A percentile compares a stretch with the other conserved stretches of the same genome.
These are phyloP conservation scores for Darevskia mixta DNA, from an alignment of 2,797 vertebrate species.

Conservation along the genomic window DNA sequence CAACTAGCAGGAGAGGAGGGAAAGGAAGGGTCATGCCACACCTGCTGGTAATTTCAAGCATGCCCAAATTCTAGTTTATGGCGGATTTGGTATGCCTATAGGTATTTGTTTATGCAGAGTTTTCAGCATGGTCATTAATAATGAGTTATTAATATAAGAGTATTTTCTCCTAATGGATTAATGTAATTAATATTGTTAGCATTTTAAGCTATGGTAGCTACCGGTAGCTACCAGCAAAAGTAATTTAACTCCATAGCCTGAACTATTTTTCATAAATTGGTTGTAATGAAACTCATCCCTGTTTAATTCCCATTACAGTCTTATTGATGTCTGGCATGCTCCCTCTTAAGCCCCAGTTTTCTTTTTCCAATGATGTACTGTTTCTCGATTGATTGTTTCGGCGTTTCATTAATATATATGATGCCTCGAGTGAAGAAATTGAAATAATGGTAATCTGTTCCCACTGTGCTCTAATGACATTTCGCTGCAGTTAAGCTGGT, in stretches of 20 bases:
- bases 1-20: background rate
- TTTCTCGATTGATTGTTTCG: slow-evolving; percentile 9
- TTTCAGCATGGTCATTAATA: no score
- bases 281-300: background rate
- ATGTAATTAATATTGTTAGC: background rate
- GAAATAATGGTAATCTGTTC: background rate
- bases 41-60: background rate
- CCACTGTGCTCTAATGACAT: background rate
- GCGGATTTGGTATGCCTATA: background rate
- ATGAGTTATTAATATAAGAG: background rate
- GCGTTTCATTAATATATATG: background rate
- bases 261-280: background rate
- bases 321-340: background rate
- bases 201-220: background rate
- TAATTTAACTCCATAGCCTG: background rate
- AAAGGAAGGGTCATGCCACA: background rate
- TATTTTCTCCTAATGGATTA: background rate
- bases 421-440: background rate
- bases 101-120: background rate
- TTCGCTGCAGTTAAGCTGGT: background rate
- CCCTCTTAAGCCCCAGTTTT: background rate
- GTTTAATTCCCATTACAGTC: slow-evolving; percentile 7
- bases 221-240: background rate
- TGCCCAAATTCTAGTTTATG: background rate
- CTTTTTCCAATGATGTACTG: background rate